Conservation (phyloP, 2,797 vertebrate species). For the Chelonia mydas region DNA sequence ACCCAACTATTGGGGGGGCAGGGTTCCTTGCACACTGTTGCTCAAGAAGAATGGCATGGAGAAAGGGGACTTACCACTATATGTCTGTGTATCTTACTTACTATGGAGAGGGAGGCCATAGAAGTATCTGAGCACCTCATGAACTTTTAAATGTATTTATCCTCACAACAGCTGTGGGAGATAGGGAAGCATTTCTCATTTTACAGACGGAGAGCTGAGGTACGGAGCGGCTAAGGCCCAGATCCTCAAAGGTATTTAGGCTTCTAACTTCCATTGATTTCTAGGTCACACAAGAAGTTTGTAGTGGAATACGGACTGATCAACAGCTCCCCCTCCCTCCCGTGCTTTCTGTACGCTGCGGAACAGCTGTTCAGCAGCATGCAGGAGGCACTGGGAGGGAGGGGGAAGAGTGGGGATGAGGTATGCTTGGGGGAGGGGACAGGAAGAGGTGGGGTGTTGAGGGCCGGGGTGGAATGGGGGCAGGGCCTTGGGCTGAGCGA, state of each 20-base stretch:
- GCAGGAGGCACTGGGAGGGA: too few species aligned
- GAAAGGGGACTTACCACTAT: not conserved
- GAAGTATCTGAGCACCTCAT: not conserved
- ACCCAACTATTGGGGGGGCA: not conserved
- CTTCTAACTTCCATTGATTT: not conserved
- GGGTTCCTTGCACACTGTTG: not conserved
- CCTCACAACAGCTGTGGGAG: not conserved
- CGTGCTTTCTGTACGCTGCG: too few species aligned
- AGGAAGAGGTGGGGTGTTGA: too few species aligned
- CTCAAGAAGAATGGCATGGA: not conserved
- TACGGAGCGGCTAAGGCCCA: not conserved
- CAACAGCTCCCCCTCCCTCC: too few species aligned
- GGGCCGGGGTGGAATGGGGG: too few species aligned
- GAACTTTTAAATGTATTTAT: not conserved
- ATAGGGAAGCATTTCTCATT: not conserved
- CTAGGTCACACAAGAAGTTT: not conserved
- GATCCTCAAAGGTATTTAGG: not conserved
- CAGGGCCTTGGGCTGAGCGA: too few species aligned
- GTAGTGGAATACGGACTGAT: not conserved
- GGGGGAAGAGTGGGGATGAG: accelerated
- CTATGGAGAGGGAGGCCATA: too few species aligned
- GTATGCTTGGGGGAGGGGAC: too few species aligned
- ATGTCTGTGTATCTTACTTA: not conserved
- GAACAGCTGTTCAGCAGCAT: too few species aligned
- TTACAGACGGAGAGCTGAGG: not conserved